Evolutionary conservation across 2,113 vertebrate genomes (phyloP).

Genomic region (Gallinago paraguaiae): DNA sequence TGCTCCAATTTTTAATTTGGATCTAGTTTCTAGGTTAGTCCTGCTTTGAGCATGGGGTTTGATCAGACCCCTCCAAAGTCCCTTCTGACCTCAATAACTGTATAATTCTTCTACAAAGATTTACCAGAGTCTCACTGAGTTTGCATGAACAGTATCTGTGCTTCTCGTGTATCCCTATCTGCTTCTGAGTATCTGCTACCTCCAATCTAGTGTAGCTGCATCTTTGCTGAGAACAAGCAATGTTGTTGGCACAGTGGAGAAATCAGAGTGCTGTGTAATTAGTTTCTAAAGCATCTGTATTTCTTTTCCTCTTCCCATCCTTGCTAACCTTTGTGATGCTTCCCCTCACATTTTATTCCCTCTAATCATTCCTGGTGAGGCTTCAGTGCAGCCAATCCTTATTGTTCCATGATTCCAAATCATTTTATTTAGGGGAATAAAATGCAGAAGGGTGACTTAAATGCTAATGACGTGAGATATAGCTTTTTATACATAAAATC

Average conservation of each 20-base stretch:
- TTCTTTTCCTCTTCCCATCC: neutral
- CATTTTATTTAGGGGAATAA: conserved; percentile 1
- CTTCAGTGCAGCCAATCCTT: neutral
- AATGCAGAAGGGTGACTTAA: neutral
- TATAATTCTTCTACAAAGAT: neutral
- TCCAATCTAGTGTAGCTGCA: neutral
- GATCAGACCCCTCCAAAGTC: neutral
- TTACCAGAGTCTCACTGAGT: neutral
- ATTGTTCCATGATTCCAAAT: neutral
- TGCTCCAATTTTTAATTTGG: neutral
- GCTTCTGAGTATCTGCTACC: neutral
- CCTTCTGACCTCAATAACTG: neutral
- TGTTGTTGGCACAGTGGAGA: neutral
- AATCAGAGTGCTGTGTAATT: neutral
- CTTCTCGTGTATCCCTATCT: neutral
- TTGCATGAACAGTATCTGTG: neutral
- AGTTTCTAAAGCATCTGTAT: neutral
- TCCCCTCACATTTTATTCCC: neutral
- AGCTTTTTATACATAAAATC: neutral
- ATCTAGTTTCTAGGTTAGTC: neutral
- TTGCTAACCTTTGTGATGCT: neutral
- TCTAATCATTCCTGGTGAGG: neutral
- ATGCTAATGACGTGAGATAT: neutral
- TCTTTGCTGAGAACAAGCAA: neutral
- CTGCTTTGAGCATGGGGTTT: neutral